Conservation (phyloP, 2,113 vertebrate genomes). For the Enhydra lutris region DNA sequence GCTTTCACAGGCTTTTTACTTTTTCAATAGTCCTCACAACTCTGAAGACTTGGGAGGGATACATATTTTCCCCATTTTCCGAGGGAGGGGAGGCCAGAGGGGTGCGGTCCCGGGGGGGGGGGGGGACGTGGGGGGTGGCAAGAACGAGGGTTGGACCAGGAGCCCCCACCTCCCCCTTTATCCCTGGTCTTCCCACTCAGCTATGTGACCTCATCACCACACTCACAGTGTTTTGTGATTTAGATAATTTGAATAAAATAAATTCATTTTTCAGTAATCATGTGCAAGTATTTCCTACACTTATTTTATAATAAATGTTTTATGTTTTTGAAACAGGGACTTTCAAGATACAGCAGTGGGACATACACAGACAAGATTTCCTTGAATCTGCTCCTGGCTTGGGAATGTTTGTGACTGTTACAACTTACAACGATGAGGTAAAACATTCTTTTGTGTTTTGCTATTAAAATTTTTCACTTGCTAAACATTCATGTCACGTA, state of each 20-base stretch:
- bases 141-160: neutral
- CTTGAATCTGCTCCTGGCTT: constrained; percentile 86
- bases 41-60: neutral
- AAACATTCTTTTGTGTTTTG: neutral
- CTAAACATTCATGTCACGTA: neutral
- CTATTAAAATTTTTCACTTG: neutral
- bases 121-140: neutral
- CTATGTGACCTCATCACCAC: accelerated
- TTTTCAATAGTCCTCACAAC: neutral
- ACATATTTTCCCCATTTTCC: neutral
- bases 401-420: constrained; percentile 89
- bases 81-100: neutral
- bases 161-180: neutral
- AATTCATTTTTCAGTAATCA: neutral
- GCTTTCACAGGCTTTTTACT: no score
- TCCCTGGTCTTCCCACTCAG: neutral
- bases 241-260: neutral
- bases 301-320: neutral
- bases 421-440: constrained; percentile 86
- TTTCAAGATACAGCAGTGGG: constrained; percentile 91
- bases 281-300: no score
- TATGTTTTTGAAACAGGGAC: constrained; percentile 80
- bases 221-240: neutral
- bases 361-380: constrained; percentile 75
- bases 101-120: no score